These are phyloP conservation scores for cattle (Bos taurus) DNA, from an alignment of 2,113 vertebrate genomes.

Conservation along the genomic window DNA sequence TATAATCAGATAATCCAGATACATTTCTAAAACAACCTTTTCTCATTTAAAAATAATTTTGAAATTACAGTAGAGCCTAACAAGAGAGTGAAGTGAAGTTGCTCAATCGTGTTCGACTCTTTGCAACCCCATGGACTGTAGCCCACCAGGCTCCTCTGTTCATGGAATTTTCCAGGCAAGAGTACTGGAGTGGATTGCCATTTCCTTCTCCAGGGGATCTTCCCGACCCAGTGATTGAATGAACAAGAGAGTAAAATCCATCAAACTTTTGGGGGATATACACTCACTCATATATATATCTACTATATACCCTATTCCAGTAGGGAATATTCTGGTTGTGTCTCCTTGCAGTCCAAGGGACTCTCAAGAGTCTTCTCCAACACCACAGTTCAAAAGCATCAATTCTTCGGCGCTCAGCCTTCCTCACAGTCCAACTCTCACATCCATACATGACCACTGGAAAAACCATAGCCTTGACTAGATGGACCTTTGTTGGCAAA, in stretches of 20 bases:
- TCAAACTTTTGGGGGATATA: not conserved
- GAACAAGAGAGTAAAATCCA: not conserved
- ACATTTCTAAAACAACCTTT: not conserved
- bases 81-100: not conserved
- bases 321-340: no score
- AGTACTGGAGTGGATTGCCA: not conserved
- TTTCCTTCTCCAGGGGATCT: not conserved
- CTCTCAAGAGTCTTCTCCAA: no score
- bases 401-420: no score
- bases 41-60: slow-evolving; percentile 6
- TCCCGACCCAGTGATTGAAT: not conserved
- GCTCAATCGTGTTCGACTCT: fast-evolving
- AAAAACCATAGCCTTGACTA: no score
- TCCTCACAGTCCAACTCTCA: no score
- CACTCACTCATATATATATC: not conserved
- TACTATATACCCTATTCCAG: no score
- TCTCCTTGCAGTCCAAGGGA: no score
- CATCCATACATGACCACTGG: no score
- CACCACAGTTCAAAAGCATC: no score
- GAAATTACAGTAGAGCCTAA: not conserved
- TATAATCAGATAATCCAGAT: not conserved
- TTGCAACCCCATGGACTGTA: not conserved
- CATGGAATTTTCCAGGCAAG: not conserved
- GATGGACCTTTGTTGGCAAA: no score
- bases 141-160: not conserved